Percentiles rank a stretch among this genome's conserved stretches.
These are phyloP conservation scores for Scytalopus superciliaris DNA, from an alignment of 2,113 vertebrate species.

Conservation along the genomic window DNA sequence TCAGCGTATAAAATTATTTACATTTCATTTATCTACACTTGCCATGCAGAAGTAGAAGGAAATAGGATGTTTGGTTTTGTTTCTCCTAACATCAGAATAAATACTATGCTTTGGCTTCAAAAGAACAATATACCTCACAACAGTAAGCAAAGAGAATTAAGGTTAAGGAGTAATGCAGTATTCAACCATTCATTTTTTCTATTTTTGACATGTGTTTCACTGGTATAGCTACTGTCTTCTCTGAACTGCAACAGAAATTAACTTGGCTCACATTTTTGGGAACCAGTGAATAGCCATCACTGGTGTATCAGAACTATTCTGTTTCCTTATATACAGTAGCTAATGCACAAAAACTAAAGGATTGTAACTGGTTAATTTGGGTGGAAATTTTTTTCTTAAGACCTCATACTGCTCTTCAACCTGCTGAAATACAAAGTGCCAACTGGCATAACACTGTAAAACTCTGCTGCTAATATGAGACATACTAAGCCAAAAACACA, in stretches of 20 bases:
- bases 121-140: neutral
- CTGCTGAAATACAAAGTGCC: constrained; percentile 59
- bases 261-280: neutral
- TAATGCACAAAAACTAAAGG: neutral
- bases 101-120: neutral
- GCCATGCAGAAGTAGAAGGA: neutral
- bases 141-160: neutral
- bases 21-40: neutral
- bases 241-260: neutral
- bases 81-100: neutral
- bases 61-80: neutral
- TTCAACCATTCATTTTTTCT: neutral
- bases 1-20: neutral
- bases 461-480: constrained; percentile 42
- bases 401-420: constrained; percentile 64
- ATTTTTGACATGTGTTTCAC: neutral
- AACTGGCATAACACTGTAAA: constrained; percentile 52
- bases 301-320: neutral
- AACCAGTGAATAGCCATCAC: neutral
- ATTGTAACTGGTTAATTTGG: constrained; percentile 32
- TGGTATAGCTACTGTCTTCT: neutral
- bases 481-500: constrained; percentile 52
- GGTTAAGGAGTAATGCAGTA: neutral
- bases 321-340: neutral
- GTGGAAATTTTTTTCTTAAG: constrained; percentile 34